Base-by-base conservation (phyloP, 37 sponge, comb jelly and placozoan species). In the Aplysina aerophoba region DNA sequence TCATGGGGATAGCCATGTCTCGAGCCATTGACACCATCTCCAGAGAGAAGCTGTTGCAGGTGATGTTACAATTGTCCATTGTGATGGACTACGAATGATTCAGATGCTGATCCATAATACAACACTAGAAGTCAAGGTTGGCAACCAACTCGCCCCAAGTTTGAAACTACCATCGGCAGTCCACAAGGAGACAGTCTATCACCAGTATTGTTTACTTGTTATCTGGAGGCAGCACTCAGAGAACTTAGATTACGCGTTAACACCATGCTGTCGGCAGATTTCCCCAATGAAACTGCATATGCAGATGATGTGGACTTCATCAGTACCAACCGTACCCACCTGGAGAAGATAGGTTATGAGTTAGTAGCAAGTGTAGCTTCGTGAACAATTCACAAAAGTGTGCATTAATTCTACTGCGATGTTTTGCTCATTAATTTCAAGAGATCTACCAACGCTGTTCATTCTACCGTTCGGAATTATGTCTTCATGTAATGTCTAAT, bases 161-260 rank as follows among this genome's bases (percentile, higher is more conserved):
- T 71, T 35, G 37, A 71, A 71, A 71, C 34, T 12, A 71, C 73
- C 73, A 71, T 35, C 5, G 11, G 73, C 15, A 13, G 73, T 37
- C 73, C 73, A 14, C 37, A 71, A 71, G 73, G 73, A 71, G 73
- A 71, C 30, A 71, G 73, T 37, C 73, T 71, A 71, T 71, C 73
- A 71, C 73, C 73, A 17, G 73, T 71, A 35, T 37, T 71, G 11
- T 71, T 71, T 35, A 71, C 33, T 71, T 28, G 73, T 35, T 71
- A 71, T 71, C 73, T 71, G 11, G 73, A 71, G 28, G 73, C 73
- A 35, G 73, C 73, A 71, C 73, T 71, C 31, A 33, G 11, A 71
- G 35, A 14, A 37, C 73, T 71, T 12, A 27, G 73, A 71, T 36
- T 37, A 71, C 73, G 37, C 30, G 73, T 71, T 28, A 71, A 20